Evolutionary conservation across 2,113 vertebrate genomes (phyloP).

Genomic region (Megaceryle torquata): DNA sequence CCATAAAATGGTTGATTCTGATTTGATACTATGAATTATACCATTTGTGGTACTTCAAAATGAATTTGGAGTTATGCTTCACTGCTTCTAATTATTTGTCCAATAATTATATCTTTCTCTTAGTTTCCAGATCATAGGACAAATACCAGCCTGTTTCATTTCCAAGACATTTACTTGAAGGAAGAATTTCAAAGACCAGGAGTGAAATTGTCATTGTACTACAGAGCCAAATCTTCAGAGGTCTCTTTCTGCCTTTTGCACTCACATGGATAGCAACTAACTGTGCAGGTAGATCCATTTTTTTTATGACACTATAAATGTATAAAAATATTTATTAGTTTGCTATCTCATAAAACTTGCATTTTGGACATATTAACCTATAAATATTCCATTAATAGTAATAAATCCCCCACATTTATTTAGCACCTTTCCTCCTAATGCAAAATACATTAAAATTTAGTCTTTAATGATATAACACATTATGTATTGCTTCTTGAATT

Average conservation of each 20-base stretch:
- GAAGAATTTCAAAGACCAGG: neutral
- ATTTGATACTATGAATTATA: neutral
- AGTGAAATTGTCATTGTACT: neutral
- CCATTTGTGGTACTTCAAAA: neutral
- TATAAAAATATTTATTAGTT: neutral
- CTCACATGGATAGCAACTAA: neutral
- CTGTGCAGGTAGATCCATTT: neutral
- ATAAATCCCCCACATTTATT: neutral
- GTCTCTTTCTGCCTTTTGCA: neutral
- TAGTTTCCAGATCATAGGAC: neutral
- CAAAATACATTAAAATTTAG: neutral
- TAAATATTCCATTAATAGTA: neutral
- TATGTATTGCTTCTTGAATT: neutral
- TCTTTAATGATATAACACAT: neutral
- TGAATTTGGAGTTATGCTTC: neutral
- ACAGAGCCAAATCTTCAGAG: neutral
- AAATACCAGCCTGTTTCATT: neutral
- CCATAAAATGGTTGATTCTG: neutral
- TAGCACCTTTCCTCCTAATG: neutral
- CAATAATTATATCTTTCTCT: neutral
- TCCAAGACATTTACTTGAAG: neutral
- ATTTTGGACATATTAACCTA: neutral
- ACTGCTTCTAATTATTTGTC: neutral
- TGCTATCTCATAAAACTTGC: neutral
- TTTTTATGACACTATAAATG: neutral